phyloP scores from a whole-genome alignment of 2,113 vertebrate species.

The Xiphophorus maculatus region DNA sequence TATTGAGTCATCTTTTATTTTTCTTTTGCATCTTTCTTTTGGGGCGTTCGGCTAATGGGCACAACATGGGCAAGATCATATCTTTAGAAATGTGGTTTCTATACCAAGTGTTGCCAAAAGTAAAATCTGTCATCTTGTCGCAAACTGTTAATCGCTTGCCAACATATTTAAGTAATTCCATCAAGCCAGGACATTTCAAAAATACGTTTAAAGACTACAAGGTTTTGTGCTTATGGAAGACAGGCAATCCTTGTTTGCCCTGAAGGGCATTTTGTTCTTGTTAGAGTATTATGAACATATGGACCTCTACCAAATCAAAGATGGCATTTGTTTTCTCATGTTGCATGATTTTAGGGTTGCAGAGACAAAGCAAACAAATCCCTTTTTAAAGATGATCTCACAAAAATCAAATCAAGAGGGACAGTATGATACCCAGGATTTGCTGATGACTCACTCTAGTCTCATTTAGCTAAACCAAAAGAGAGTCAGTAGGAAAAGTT shows the following conservation, averaged over 20 bases:
- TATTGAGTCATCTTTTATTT: constrained; percentile 49
- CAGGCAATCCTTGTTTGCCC: constrained; percentile 61
- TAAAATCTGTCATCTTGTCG: constrained; percentile 62
- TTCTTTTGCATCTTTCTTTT: constrained; percentile 49
- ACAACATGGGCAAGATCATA: constrained; percentile 58
- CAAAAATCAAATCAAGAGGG: constrained; percentile 57
- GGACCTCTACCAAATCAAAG: constrained; percentile 70
- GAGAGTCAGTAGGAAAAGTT: constrained; percentile 28
- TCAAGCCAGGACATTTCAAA: constrained; percentile 68
- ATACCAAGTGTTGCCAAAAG: constrained; percentile 56
- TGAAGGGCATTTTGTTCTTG: constrained; percentile 71
- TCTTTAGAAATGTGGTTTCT: constrained; percentile 60
- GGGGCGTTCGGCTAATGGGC: constrained; percentile 62
- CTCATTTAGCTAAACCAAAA: constrained; percentile 38
- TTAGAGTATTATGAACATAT: constrained; percentile 76
- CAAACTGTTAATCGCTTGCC: constrained; percentile 70
- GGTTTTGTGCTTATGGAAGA: constrained; percentile 57
- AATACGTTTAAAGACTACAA: constrained; percentile 63
- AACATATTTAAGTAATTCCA: constrained; percentile 71
- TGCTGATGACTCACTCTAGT: constrained; percentile 55
- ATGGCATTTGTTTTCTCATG: constrained; percentile 69
- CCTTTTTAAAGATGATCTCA: constrained; percentile 52
- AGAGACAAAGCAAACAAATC: constrained; percentile 53
- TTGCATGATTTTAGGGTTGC: constrained; percentile 60
- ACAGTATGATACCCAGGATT: constrained; percentile 44